A percentile compares a stretch with the other conserved stretches of the same genome.
phyloP scores from a whole-genome alignment of 2,113 vertebrate genomes.

The Polypterus senegalus region DNA sequence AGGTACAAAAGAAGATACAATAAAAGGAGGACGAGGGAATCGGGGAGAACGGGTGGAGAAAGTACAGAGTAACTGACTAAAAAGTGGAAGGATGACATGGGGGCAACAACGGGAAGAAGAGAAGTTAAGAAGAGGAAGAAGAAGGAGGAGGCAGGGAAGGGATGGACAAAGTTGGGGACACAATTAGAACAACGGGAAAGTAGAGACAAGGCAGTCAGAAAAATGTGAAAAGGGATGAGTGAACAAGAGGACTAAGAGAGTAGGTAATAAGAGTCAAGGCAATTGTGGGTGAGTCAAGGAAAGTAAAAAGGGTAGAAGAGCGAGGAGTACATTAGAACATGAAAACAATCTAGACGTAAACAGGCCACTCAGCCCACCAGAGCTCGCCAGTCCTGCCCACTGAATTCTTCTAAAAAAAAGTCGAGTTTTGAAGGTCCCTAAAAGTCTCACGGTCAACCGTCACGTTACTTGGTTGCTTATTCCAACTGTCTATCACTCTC shows the following conservation, averaged over 20 bases:
- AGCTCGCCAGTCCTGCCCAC: too few species aligned
- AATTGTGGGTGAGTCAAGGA: not conserved
- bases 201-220: not conserved
- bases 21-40: too few species aligned
- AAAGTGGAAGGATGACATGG: not conserved
- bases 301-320: not conserved
- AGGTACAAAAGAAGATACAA: too few species aligned
- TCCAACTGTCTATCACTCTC: too few species aligned
- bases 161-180: not conserved
- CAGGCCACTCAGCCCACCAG: too few species aligned
- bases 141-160: not conserved
- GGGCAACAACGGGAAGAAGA: not conserved
- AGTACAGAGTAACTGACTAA: too few species aligned
- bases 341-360: too few species aligned
- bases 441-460: too few species aligned
- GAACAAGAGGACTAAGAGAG: not conserved
- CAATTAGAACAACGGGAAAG: not conserved
- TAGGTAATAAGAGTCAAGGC: not conserved
- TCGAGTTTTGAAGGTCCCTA: not conserved
- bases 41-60: too few species aligned
- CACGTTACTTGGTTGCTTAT: too few species aligned
- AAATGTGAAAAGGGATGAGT: not conserved
- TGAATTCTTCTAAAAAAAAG: too few species aligned
- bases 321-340: not conserved
- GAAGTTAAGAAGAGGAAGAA: not conserved